Evolutionary conservation across 2,113 vertebrate species (phyloP).

Genomic region (Pollachius pollachius): DNA sequence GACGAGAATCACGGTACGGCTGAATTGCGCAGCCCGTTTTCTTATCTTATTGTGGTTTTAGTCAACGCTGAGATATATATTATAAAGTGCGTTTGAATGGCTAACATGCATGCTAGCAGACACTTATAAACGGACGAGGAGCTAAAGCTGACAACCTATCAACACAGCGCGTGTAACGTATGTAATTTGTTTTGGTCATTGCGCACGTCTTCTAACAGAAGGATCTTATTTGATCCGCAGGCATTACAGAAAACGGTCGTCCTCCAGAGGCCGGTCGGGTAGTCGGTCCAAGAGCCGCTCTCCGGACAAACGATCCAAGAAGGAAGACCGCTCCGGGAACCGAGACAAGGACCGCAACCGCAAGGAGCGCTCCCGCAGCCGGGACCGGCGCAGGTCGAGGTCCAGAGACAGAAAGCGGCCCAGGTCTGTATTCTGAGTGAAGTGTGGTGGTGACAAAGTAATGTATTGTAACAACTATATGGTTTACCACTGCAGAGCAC

Average conservation of each 20-base stretch:
- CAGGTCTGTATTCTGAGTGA: constrained; percentile 66
- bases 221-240: constrained; percentile 52
- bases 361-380: constrained; percentile 85
- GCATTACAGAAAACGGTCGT: constrained; percentile 92
- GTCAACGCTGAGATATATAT: neutral
- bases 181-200: too few species aligned
- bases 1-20: constrained; percentile 72
- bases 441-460: neutral
- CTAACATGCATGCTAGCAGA: constrained; percentile 19
- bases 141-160: too few species aligned
- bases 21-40: neutral
- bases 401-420: constrained; percentile 91
- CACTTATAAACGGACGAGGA: too few species aligned
- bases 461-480: too few species aligned
- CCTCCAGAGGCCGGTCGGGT: constrained; percentile 85
- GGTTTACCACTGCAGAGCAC: too few species aligned
- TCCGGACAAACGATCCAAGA: constrained; percentile 90
- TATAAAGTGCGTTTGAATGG: neutral
- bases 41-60: neutral
- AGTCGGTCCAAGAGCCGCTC: constrained; percentile 91
- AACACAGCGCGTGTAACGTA: too few species aligned
- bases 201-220: too few species aligned
- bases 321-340: constrained; percentile 81
- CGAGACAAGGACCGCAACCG: constrained; percentile 75
- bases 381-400: constrained; percentile 89